A percentile compares a stretch with the other conserved stretches of the same genome.
Conservation (phyloP, 2,113 vertebrate species). For the Tachysurus fulvidraco region DNA sequence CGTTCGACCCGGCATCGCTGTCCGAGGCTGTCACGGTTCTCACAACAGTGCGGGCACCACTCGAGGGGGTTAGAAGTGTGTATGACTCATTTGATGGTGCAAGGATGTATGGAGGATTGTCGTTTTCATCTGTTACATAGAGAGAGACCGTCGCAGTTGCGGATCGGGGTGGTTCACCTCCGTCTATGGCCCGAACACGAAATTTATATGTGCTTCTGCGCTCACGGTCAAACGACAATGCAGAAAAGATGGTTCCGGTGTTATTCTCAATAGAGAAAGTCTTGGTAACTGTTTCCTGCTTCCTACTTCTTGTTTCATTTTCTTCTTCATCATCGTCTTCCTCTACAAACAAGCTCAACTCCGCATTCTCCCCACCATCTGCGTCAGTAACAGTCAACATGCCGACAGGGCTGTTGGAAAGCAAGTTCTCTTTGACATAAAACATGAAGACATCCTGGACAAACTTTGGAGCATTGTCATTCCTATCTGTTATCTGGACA, state of each 20-base stretch:
- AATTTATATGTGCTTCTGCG: slow-evolving; percentile 90
- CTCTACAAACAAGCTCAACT: slow-evolving; percentile 87
- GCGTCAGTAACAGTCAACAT: slow-evolving; percentile 97
- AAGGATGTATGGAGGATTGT: slow-evolving; percentile 86
- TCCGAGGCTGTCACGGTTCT: slow-evolving; percentile 84
- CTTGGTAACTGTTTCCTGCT: slow-evolving; percentile 78
- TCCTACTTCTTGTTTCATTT: slow-evolving; percentile 63
- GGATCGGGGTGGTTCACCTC: slow-evolving; percentile 85
- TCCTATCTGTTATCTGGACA: slow-evolving; percentile 88
- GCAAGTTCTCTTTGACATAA: slow-evolving; percentile 95
- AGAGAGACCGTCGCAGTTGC: slow-evolving; percentile 91
- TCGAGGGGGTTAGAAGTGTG: slow-evolving; percentile 85
- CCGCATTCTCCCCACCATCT: slow-evolving; percentile 88
- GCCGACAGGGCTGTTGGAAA: slow-evolving; percentile 94
- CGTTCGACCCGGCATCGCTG: slow-evolving; percentile 86
- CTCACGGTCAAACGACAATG: slow-evolving; percentile 88
- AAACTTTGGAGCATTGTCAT: slow-evolving; percentile 94
- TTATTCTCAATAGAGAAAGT: slow-evolving; percentile 91
- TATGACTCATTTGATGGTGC: slow-evolving; percentile 89
- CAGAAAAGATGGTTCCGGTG: slow-evolving; percentile 93
- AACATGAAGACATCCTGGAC: slow-evolving; percentile 97
- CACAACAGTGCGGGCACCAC: slow-evolving; percentile 85
- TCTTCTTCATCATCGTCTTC: slow-evolving; percentile 72
- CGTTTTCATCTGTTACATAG: slow-evolving; percentile 94
- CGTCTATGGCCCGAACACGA: slow-evolving; percentile 88